Conservation (phyloP, 2,888 invertebrate genomes). For the Thereva nobilitata region DNA sequence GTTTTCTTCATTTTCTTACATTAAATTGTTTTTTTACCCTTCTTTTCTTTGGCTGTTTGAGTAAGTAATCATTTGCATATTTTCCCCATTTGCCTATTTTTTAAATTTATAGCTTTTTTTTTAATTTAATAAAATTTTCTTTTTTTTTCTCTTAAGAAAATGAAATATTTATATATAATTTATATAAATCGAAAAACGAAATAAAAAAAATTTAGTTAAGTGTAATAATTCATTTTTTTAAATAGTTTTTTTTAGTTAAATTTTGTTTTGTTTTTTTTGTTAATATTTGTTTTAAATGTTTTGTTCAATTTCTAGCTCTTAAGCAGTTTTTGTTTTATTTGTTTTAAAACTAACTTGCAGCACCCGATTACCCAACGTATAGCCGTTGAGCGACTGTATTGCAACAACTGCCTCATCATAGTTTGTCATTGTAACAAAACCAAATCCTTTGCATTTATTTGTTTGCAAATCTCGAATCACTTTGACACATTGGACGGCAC, state of each 20-base stretch:
- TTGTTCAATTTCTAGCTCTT: conserved; percentile 38
- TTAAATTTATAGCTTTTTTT: conserved; percentile 40
- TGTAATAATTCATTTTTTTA: conserved; percentile 9
- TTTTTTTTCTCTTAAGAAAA: conserved; percentile 36
- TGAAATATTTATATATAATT: too few relatives aligned
- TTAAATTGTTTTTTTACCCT: conserved; percentile 18
- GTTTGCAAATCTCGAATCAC: conserved; percentile 94
- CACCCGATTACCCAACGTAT: conserved; percentile 91
- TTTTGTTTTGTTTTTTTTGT: conserved; percentile 24
- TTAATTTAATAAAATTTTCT: conserved; percentile 35
- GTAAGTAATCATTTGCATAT: background rate
- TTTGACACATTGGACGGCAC: conserved; percentile 96
- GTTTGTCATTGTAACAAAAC: conserved; percentile 98
- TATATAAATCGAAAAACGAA: too few relatives aligned
- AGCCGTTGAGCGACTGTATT: conserved; percentile 94
- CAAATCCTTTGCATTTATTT: conserved; percentile 98
- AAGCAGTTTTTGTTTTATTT: conserved; percentile 75
- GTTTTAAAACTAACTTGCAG: conserved; percentile 98
- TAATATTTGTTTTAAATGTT: conserved; percentile 38
- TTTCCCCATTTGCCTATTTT: conserved; percentile 28
- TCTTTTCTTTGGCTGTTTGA: conserved; percentile 1
- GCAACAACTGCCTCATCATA: conserved; percentile 97
- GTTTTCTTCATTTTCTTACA: conserved; percentile 20
- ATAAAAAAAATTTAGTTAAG: conserved; percentile 43
- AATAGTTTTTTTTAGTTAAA: conserved; percentile 35